phyloP scores from a whole-genome alignment of 2,797 vertebrate genomes.

The Bryconaethiops microstoma region DNA sequence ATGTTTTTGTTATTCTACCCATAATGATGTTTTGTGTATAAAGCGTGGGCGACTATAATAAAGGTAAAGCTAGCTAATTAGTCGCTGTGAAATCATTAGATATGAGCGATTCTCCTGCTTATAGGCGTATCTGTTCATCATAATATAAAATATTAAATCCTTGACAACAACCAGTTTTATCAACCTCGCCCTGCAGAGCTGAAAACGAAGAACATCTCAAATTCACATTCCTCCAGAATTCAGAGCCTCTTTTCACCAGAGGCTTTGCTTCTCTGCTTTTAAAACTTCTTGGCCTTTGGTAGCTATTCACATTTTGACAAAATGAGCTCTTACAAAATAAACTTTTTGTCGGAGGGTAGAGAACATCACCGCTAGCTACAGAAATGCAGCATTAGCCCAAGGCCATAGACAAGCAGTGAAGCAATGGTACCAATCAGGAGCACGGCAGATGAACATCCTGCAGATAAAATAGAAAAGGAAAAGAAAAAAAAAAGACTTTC shows the following conservation, averaged over 20 bases:
- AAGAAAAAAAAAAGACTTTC: background rate
- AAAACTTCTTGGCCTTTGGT: background rate
- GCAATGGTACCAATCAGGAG: background rate
- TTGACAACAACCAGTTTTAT: too few relatives aligned
- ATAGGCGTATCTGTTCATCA: too few relatives aligned
- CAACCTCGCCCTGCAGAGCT: too few relatives aligned
- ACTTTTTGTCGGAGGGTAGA: background rate
- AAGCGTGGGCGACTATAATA: too few relatives aligned
- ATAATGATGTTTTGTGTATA: too few relatives aligned
- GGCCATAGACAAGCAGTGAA: background rate
- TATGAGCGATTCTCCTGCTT: too few relatives aligned
- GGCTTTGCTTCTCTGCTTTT: conserved; percentile 9
- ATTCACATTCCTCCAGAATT: background rate
- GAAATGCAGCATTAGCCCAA: background rate
- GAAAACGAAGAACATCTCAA: background rate
- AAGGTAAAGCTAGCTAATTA: too few relatives aligned
- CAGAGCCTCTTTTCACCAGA: background rate
- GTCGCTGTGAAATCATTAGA: too few relatives aligned
- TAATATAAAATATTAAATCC: too few relatives aligned
- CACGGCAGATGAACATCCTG: background rate
- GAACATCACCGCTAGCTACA: conserved; percentile 7
- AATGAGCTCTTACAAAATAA: background rate
- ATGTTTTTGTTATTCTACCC: too few relatives aligned
- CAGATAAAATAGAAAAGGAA: background rate
- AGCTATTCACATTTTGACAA: conserved; percentile 3